These are phyloP conservation scores for Dolichotis patagonum DNA, from an alignment of 2,113 vertebrate genomes.

Conservation along the genomic window DNA sequence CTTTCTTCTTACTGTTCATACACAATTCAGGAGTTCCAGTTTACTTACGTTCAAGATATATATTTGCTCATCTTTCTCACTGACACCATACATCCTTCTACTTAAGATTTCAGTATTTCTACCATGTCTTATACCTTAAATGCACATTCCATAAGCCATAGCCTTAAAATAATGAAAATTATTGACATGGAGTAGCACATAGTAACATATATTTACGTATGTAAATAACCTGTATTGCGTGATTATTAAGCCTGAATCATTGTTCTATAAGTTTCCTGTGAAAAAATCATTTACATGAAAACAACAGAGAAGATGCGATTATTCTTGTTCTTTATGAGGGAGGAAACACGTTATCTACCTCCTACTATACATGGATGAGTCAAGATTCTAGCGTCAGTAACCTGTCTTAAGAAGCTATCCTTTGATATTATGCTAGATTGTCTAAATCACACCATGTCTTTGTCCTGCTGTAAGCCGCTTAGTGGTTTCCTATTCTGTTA, in stretches of 20 bases:
- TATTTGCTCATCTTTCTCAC: background rate
- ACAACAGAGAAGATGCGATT: background rate
- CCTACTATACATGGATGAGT: background rate
- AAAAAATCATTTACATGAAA: constrained; percentile 46
- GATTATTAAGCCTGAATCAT: background rate
- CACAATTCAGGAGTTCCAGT: background rate
- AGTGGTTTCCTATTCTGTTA: background rate
- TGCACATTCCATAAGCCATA: background rate
- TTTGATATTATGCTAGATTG: background rate
- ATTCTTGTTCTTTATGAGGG: background rate
- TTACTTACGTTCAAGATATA: background rate
- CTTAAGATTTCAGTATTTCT: background rate
- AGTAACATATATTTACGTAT: background rate
- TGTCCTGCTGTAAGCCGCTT: background rate
- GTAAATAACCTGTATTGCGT: background rate
- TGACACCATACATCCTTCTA: background rate
- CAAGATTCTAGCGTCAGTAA: background rate
- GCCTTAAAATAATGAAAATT: background rate
- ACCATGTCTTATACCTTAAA: background rate
- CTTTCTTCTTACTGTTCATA: background rate
- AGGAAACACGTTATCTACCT: background rate
- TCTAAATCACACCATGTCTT: background rate
- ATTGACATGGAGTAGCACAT: background rate
- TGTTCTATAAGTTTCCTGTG: background rate
- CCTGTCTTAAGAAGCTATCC: background rate